Percentiles rank a stretch among this genome's conserved stretches.
These are phyloP conservation scores for Perizoma affinitatum DNA, from an alignment of 2,888 invertebrate genomes.

Conservation along the genomic window DNA sequence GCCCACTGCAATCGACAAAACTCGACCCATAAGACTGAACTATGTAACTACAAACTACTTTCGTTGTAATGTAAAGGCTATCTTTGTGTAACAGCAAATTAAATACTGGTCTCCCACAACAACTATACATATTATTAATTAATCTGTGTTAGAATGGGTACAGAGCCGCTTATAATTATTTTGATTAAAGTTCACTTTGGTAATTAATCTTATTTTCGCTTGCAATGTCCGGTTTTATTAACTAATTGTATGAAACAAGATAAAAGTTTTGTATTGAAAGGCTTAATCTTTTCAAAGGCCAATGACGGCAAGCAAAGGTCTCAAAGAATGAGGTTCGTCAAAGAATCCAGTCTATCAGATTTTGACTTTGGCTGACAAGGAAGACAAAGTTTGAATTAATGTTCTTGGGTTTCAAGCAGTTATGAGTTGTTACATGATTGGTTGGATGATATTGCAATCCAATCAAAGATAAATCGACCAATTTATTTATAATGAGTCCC, in stretches of 20 bases:
- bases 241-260: slow-evolving; percentile 44
- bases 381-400: slow-evolving; percentile 19
- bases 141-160: slow-evolving; percentile 22
- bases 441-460: too few relatives aligned
- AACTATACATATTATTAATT: not conserved
- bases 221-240: slow-evolving; percentile 61
- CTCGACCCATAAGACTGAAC: slow-evolving; percentile 21
- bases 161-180: slow-evolving; percentile 55
- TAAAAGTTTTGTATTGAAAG: slow-evolving; percentile 9
- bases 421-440: not conserved
- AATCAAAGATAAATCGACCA: too few relatives aligned
- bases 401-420: slow-evolving; percentile 5
- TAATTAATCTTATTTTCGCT: slow-evolving; percentile 73
- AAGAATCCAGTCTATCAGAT: not conserved
- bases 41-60: too few relatives aligned
- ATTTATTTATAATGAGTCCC: too few relatives aligned
- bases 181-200: slow-evolving; percentile 58
- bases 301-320: too few relatives aligned
- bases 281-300: not conserved
- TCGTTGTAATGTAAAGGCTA: slow-evolving; percentile 23
- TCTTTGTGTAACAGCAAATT: slow-evolving; percentile 26
- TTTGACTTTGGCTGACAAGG: slow-evolving; percentile 18
- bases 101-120: slow-evolving; percentile 11
- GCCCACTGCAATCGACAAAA: too few relatives aligned
- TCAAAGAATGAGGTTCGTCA: not conserved